phyloP scores from a whole-genome alignment of 2,888 invertebrate species.

The Pollenia angustigena region DNA sequence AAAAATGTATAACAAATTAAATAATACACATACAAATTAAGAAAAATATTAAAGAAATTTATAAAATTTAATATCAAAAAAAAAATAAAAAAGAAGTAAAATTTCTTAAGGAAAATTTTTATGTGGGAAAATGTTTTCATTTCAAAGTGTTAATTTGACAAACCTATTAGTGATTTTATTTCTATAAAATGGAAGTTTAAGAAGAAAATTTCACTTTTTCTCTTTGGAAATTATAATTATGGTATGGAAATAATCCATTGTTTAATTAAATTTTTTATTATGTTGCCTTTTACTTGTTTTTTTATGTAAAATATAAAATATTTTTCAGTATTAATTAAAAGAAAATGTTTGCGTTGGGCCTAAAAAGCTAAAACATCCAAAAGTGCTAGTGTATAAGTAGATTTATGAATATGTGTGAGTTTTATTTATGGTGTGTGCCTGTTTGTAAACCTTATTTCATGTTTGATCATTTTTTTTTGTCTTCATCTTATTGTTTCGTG shows the following conservation, averaged over 20 bases:
- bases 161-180: background rate
- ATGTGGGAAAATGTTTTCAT: slow-evolving; percentile 5
- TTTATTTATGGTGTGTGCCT: background rate
- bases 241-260: slow-evolving; percentile 29
- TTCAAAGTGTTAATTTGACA: slow-evolving; percentile 30
- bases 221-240: slow-evolving; percentile 20
- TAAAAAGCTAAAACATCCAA: slow-evolving; percentile 5
- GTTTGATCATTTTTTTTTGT: slow-evolving; percentile 54
- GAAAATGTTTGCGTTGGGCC: slow-evolving; percentile 44
- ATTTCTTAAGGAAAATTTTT: slow-evolving; percentile 14
- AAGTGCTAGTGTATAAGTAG: background rate
- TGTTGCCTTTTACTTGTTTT: background rate
- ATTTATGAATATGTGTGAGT: background rate
- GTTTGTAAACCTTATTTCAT: slow-evolving; percentile 65
- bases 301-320: background rate
- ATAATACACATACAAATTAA: background rate
- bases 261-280: slow-evolving; percentile 7
- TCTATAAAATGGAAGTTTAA: slow-evolving; percentile 28
- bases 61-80: slow-evolving; percentile 5
- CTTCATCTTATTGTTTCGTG: slow-evolving; percentile 36
- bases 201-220: slow-evolving; percentile 44
- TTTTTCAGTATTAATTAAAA: slow-evolving; percentile 50
- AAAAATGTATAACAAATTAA: background rate
- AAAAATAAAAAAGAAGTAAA: background rate
- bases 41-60: background rate